A percentile compares a stretch with the other conserved stretches of the same genome.
phyloP scores from a whole-genome alignment of 2,797 vertebrate genomes.

The Eremophila alpestris region DNA sequence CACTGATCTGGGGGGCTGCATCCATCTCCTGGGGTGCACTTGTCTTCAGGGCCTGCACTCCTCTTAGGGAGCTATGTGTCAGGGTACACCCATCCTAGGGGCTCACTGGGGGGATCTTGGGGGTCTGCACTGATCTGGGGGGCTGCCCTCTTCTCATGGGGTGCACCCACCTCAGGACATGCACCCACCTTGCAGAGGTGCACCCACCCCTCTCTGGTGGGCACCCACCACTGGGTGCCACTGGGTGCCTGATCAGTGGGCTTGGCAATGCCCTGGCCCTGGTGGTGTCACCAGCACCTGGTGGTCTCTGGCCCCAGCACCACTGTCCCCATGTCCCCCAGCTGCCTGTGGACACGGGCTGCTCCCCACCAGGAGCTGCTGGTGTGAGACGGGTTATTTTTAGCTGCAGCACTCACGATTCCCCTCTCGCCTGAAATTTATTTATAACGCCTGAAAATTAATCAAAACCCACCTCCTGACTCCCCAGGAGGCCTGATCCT shows the following conservation, averaged over 20 bases:
- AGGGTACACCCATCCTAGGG: background rate
- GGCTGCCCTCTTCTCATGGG: background rate
- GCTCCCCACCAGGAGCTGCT: background rate
- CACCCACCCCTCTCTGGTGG: background rate
- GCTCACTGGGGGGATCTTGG: background rate
- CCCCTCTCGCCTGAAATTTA: slow-evolving; percentile 2
- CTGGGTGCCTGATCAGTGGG: fast-evolving
- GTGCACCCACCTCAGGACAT: background rate
- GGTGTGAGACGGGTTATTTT: slow-evolving; percentile 40
- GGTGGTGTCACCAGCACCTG: background rate
- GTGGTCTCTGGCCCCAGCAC: fast-evolving
- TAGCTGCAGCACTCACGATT: slow-evolving; percentile 45
- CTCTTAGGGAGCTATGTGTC: too few relatives aligned
- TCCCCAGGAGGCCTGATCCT: background rate
- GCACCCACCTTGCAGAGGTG: background rate
- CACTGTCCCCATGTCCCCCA: background rate
- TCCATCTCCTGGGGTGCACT: background rate
- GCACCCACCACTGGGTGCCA: background rate
- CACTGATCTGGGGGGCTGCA: background rate
- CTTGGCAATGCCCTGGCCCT: background rate
- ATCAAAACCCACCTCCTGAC: background rate
- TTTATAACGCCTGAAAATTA: slow-evolving; percentile 44
- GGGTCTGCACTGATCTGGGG: background rate
- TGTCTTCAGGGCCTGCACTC: too few relatives aligned
- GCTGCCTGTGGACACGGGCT: background rate